These are phyloP conservation scores for Agrochola lychnidis DNA, from an alignment of 2,888 invertebrate species.

Conservation along the genomic window DNA sequence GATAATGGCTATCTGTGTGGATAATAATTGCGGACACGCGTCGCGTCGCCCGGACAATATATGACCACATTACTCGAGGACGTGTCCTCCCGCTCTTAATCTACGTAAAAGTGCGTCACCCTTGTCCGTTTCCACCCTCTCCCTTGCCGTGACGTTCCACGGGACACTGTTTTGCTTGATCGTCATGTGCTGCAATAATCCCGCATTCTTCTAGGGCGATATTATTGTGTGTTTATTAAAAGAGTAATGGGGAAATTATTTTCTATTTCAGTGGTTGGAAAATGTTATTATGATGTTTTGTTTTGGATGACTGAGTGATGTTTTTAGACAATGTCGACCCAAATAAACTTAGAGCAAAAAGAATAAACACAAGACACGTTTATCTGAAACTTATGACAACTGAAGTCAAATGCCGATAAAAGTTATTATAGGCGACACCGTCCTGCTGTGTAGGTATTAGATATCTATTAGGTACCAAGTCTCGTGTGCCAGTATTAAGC, in stretches of 20 bases:
- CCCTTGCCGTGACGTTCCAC: slow-evolving; percentile 65
- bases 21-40: slow-evolving; percentile 87
- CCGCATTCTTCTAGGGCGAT: slow-evolving; percentile 55
- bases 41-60: slow-evolving; percentile 86
- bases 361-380: slow-evolving; percentile 32
- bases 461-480: slow-evolving; percentile 22
- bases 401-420: slow-evolving; percentile 32
- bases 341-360: not conserved
- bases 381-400: slow-evolving; percentile 37
- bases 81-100: slow-evolving; percentile 89
- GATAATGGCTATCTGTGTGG: slow-evolving; percentile 67
- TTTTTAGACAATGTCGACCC: not conserved
- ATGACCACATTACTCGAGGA: slow-evolving; percentile 89
- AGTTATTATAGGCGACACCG: slow-evolving; percentile 15
- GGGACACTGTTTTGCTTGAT: slow-evolving; percentile 65
- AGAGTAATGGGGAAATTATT: slow-evolving; percentile 38
- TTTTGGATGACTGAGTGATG: slow-evolving; percentile 4
- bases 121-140: slow-evolving; percentile 81
- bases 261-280: slow-evolving; percentile 24
- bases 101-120: slow-evolving; percentile 88
- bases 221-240: slow-evolving; percentile 62
- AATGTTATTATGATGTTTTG: not conserved
- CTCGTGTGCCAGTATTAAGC: slow-evolving; percentile 23
- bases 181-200: slow-evolving; percentile 65
- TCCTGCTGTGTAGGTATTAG: slow-evolving; percentile 38